Evolutionary conservation across 2,113 vertebrate genomes (phyloP), one percentile per base, ranked within the genome.

Genomic region (Delphinus delphis): DNA sequence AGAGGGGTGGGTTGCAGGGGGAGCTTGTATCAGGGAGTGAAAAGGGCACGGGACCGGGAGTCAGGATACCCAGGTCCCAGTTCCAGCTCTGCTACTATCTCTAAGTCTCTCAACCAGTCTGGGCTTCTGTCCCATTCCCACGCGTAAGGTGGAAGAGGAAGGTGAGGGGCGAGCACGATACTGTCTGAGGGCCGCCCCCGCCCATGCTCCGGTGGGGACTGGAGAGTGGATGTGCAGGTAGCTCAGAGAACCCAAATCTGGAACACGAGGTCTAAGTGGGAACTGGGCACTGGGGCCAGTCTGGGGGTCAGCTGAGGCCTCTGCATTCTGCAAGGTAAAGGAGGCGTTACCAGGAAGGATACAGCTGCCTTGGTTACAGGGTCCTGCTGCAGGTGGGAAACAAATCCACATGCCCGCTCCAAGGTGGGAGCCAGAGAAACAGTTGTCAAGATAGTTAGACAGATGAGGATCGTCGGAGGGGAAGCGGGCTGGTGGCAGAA

Each of bases 291-390:
- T 1, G 5, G 41, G 50, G 31, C 44, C 53, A 5, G 23, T 12
- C 47, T 36, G 26, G 68, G 38, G 25, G 47, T 23, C 67, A 84
- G 93, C 25, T n/a, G 65, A 74, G 23, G 84, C 50, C 76, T 68
- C 33, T 26, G 80, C 41, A 38, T 74, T 97, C 97, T 96, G 95
- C 82, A 93, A 95, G 84, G 92, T 82, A 96, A 96, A 96, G 79
- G n/a, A 73, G 65, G 65, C 21, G 3, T 12, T 26, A 25, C 63
- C 15, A 0, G 18, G 68, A 55, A 92, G 88, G 44, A 50, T 2
- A 4, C 1, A 31, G 63, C 84, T 33, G 65, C 86, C 62, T 74
- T 2, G 18, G 33, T 50, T 53, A 58, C 18, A 0, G 85, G 47
- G 67, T 53, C 67, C 82, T 86, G 62, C 44, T 41, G 41, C 90